Evolutionary conservation across 2,797 vertebrate genomes (phyloP), one percentile per base, ranked within the genome.

Genomic region (Darevskia nairensis): DNA sequence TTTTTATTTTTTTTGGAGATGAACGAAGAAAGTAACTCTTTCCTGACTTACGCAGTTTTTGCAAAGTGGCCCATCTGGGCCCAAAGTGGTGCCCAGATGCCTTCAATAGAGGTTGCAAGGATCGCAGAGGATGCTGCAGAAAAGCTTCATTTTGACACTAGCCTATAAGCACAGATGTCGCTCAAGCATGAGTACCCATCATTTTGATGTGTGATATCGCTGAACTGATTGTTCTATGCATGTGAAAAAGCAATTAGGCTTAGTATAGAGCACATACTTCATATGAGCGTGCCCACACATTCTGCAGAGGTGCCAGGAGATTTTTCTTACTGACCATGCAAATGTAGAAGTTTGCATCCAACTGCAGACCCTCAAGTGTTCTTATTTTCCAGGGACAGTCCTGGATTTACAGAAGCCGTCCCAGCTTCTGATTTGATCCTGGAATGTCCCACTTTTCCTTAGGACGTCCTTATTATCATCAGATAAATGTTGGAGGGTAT

Each of bases 221-320:
- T n/a, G 15, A 46, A 29, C 25, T 46, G 27, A 13, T 78, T 46
- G 6, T 79, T 59, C 13, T 59, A 50, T n/a, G n/a, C 13, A 79
- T 6, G 13, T 78, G 46, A 78, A 50, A 50, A 55, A 74, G 72
- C n/a, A 39, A 29, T 7, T 35, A 74, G 21, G 32, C 32, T 74
- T 35, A 21, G 32, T 39, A 39, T 15, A 39, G 72, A 35, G 35
- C 35, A 32, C 32, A 35, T 25, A 29, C 41, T 29, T 21, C 10
- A 13, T 46, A 46, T 50, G 59, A 17, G 2, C 8, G 29, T 23
- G 25, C 15, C 35, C 27, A 29, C 1, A 3, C 35, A 11, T 94
- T 61, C 87, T 86, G 90, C 79, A 90, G 92, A 92, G 91, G 90
- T 91, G 86, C 90, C 92, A 93, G 89, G 93, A 94, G 93, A 94